Evolutionary conservation across 2,113 vertebrate species (phyloP).

Genomic region (Nanorana parkeri): DNA sequence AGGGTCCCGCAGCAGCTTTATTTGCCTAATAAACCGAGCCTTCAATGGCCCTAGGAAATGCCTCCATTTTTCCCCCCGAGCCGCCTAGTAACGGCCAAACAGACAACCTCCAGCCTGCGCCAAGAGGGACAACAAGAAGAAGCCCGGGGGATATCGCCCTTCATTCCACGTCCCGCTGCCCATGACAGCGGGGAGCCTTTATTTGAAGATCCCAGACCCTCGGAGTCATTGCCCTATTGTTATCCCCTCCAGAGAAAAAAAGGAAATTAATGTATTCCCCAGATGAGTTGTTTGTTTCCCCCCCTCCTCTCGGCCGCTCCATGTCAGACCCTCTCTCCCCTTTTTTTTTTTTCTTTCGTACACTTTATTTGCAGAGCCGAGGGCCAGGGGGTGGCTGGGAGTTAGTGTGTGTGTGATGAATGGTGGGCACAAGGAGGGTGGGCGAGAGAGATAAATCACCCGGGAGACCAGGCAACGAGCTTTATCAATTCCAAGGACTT

Average conservation of each 20-base stretch:
- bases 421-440: slow-evolving; percentile 47
- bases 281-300: slow-evolving; percentile 74
- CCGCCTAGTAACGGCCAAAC: slow-evolving; percentile 95
- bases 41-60: slow-evolving; percentile 79
- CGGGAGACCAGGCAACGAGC: slow-evolving; percentile 53
- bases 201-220: slow-evolving; percentile 99
- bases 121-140: slow-evolving; percentile 90
- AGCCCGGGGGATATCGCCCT: slow-evolving; percentile 93
- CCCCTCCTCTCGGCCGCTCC: slow-evolving; percentile 65
- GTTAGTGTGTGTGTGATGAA: slow-evolving; percentile 64
- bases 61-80: slow-evolving; percentile 81
- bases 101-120: slow-evolving; percentile 85
- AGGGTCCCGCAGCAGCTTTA: slow-evolving; percentile 75
- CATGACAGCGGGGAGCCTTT: slow-evolving; percentile 95
- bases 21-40: slow-evolving; percentile 88
- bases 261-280: slow-evolving; percentile 91
- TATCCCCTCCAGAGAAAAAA: slow-evolving; percentile 71
- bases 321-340: slow-evolving; percentile 64
- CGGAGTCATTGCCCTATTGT: slow-evolving; percentile 91
- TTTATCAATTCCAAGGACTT: slow-evolving; percentile 33
- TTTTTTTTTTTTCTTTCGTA: slow-evolving; percentile 53
- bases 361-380: slow-evolving; percentile 74
- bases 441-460: slow-evolving; percentile 52
- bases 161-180: slow-evolving; percentile 94
- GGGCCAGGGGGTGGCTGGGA: slow-evolving; percentile 72